Evolutionary conservation across 1,140 invertebrate species (phyloP).

Genomic region (Pogonomyrmex californicus): DNA sequence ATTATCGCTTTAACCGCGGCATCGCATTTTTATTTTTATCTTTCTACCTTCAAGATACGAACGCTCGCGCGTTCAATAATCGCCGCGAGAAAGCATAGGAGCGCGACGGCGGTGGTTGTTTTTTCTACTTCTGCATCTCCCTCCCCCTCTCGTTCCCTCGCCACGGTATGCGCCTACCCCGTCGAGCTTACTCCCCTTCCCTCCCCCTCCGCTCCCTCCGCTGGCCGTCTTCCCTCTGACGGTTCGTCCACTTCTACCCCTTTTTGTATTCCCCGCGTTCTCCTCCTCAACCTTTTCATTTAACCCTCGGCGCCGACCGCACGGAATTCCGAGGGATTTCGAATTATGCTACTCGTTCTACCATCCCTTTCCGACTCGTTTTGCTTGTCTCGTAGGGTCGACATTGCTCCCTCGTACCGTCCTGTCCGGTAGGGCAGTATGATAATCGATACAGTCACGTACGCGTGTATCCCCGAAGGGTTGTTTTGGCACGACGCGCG

Average conservation of each 20-base stretch:
- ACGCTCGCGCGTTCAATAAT: constrained; percentile 65
- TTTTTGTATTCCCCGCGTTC: neutral
- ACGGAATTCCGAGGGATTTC: constrained; percentile 57
- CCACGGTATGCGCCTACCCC: neutral
- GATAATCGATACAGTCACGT: constrained; percentile 66
- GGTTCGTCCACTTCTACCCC: neutral
- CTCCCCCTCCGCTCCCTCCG: too few relatives aligned
- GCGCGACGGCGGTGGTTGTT: constrained; percentile 33
- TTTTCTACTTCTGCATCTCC: constrained; percentile 22
- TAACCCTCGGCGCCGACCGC: constrained; percentile 53
- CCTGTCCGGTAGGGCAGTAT: constrained; percentile 29
- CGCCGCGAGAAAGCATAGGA: constrained; percentile 43
- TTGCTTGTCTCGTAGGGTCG: constrained; percentile 17
- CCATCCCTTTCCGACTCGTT: constrained; percentile 24
- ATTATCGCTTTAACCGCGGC: constrained; percentile 75
- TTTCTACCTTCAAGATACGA: constrained; percentile 41
- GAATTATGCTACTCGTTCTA: constrained; percentile 64
- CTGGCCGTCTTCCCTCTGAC: too few relatives aligned
- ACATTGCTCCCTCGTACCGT: constrained; percentile 20
- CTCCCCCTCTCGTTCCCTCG: neutral
- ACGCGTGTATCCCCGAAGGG: constrained; percentile 23
- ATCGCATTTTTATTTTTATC: constrained; percentile 57
- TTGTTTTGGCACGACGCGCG: neutral
- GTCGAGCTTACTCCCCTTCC: neutral
- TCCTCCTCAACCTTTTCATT: constrained; percentile 44